Base-by-base conservation (phyloP, 2,113 vertebrate species). In the Lethenteron reissneri region DNA sequence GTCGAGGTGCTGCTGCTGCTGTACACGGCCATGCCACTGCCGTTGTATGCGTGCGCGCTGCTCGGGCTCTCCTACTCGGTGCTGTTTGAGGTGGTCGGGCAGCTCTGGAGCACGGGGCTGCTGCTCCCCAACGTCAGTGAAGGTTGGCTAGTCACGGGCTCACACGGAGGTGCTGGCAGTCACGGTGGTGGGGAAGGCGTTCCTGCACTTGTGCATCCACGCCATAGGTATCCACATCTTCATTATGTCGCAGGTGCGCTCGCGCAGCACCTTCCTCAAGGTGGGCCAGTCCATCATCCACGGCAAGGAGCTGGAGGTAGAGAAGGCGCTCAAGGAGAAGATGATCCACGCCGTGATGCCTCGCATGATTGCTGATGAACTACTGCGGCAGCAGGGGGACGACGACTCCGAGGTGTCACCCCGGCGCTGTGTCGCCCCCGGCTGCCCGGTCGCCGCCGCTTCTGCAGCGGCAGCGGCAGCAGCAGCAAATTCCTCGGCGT, bases 271-370 rank as follows among this genome's bases (percentile, higher is more conserved):
- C 13, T 99, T 99, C 80, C 85, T 97, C 71, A 99, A 99, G 80
- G 90, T 97, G 77, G 92, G 94, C 41, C 92, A 99, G 73, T 90
- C 94, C 17, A 92, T 97, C 77, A 99, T 97, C 90, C 92, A 99
- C 1, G 94, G 94, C 70, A 96, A 94, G 77, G 94, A 99, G 76
- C 79, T 99, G 73, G 90, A 95, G 79, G 92, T 99, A 74, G 94
- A 99, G 78, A 99, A 99, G 81, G 92, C 88, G 70, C 83, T 97
- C 74, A 99, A 99, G 80, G 94, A 99, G 76, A 84, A 92, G 17
- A 99, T 97, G 92, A 99, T 99, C 81, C 94, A 99, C 77, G 97
- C 92, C 0, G 94, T 97, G 75, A 99, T 99, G 94, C 94, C 94
- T 2, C 83, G 84, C 76, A 82, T 86, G 74, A 92, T 99, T 41